Evolutionary conservation across 2,113 vertebrate genomes (phyloP).

Genomic region (Gambusia affinis): DNA sequence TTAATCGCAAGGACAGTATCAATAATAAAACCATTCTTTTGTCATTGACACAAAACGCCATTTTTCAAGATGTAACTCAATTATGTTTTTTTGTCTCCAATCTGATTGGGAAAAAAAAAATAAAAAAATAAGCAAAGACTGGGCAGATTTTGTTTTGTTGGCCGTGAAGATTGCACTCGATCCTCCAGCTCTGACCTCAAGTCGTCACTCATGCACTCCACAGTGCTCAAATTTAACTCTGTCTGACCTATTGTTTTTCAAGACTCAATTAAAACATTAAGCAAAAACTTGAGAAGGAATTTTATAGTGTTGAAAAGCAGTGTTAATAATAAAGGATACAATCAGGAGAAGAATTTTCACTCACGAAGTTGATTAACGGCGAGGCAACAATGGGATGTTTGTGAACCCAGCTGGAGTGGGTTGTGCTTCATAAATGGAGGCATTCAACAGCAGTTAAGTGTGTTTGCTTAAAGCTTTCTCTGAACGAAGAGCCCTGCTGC

Average conservation of each 20-base stretch:
- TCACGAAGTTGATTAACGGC: conserved; percentile 16
- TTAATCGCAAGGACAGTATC: conserved; percentile 29
- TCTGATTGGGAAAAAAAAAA: conserved; percentile 6
- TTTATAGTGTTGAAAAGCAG: conserved; percentile 18
- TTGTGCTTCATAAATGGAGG: conserved; percentile 14
- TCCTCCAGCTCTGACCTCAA: conserved; percentile 43
- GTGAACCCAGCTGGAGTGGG: conserved; percentile 36
- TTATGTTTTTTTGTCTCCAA: conserved; percentile 16
- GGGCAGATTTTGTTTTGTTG: conserved; percentile 40
- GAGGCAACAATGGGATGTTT: conserved; percentile 15
- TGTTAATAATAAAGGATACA: conserved; percentile 4
- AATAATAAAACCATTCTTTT: conserved; percentile 12
- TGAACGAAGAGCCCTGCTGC: conserved; percentile 6
- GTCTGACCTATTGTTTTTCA: conserved; percentile 4
- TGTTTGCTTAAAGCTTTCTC: conserved; percentile 16
- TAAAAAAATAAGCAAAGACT: conserved; percentile 14
- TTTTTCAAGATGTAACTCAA: conserved; percentile 53
- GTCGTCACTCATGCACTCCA: conserved; percentile 8
- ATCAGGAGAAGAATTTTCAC: neutral
- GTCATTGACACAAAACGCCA: conserved; percentile 30
- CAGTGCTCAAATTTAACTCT: neutral
- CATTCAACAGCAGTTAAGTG: conserved; percentile 32
- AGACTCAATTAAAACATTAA: conserved; percentile 12
- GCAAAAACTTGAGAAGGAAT: conserved; percentile 1
- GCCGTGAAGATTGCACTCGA: conserved; percentile 28